Evolutionary conservation across 2,888 invertebrate species (phyloP).

Genomic region (Ischnus inquisitorius): DNA sequence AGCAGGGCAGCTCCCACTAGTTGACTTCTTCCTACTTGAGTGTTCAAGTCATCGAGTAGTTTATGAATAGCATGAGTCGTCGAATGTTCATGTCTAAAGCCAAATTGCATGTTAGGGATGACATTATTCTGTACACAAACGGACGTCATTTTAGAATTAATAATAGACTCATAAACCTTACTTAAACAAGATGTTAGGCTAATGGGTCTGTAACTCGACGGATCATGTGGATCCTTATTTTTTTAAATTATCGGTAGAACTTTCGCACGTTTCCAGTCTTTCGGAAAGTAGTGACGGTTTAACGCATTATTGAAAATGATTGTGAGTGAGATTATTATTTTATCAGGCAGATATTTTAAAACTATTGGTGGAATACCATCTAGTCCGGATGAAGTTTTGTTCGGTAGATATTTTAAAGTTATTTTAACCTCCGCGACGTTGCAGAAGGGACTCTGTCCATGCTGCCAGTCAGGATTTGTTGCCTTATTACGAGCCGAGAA

Average conservation of each 20-base stretch:
- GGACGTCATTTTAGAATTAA: not conserved
- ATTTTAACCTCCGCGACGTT: not conserved
- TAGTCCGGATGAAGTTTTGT: constrained; percentile 63
- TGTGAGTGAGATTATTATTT: constrained; percentile 45
- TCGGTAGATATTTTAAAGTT: constrained; percentile 16
- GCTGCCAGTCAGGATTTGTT: not conserved
- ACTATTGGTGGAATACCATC: constrained; percentile 62
- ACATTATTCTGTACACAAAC: not conserved
- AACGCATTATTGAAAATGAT: constrained; percentile 48
- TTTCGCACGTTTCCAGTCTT: constrained; percentile 61
- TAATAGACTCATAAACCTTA: not conserved
- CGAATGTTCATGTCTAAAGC: not conserved
- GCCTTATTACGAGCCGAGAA: constrained; percentile 38
- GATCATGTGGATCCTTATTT: constrained; percentile 52
- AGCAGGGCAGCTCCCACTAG: not conserved
- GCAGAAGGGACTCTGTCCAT: constrained; percentile 11
- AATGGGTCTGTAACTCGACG: constrained; percentile 2
- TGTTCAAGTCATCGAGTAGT: not conserved
- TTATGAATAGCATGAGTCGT: not conserved
- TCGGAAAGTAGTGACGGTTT: constrained; percentile 44
- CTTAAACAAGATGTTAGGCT: not conserved
- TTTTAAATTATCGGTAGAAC: constrained; percentile 63
- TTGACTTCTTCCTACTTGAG: not conserved
- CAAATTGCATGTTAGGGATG: not conserved
- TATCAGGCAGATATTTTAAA: constrained; percentile 59